Evolutionary conservation across 2,113 vertebrate genomes (phyloP), one percentile per base, ranked within the genome.

Genomic region (Calyptomena viridis): DNA sequence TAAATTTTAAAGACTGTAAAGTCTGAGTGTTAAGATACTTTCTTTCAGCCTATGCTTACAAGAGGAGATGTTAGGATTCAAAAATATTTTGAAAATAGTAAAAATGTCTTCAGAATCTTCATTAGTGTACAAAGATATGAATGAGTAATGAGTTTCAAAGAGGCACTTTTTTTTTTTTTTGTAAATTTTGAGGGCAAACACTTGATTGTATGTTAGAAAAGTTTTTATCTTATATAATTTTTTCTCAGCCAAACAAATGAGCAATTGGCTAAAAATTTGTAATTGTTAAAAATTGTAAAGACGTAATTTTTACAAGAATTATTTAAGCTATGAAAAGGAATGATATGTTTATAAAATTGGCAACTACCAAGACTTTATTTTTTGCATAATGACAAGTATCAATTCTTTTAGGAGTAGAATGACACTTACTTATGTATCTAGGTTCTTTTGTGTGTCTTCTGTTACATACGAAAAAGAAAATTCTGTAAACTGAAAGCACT

Each of bases 371-470:
- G 35, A 47, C 21, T 68, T 58, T 46, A 8, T 40, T 42, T 93
- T 95, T 84, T 74, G 10, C 52, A 35, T 50, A 37, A 74, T 56
- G 11, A 28, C 11, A 77, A 28, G 4, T 28, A 31, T 25, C 22
- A 7, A 11, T 80, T 50, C 9, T 66, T 90, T 80, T 84, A 78
- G 42, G 71, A 42, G 11, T 28, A 9, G 19, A 28, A 4, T 19
- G 33, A 8, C 12, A 19, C 27, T 58, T 46, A 37, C 10, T 28
- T 85, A 47, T 3, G 2, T 21, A 44, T 5, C 5, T n/a, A 0
- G 44, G 46, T 73, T 67, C 52, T 56, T 91, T 90, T 90, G 12
- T 80, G 24, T 88, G 22, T 58, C 37, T 58, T 10, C 37, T 92
- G 68, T 59, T 28, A 35, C 4, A 14, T 14, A 15, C 40, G n/a